phyloP scores from a whole-genome alignment of 2,888 invertebrate species.

The Hirtodrosophila confusa region DNA sequence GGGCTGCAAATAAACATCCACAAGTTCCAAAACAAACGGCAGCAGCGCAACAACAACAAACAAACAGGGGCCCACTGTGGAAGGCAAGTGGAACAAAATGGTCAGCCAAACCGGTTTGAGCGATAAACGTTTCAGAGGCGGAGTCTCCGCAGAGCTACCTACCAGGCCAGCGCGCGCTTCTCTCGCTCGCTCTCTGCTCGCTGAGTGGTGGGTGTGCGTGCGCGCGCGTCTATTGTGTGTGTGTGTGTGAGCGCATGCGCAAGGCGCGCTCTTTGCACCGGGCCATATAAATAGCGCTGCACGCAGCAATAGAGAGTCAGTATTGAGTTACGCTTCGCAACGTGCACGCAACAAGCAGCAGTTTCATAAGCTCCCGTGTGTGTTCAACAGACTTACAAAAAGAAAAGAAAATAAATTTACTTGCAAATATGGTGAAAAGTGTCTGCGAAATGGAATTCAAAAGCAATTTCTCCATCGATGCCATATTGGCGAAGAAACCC shows the following conservation, averaged over 20 bases:
- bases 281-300: constrained; percentile 76
- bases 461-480: constrained; percentile 92
- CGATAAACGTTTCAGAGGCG: constrained; percentile 62
- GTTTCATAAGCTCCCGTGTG: constrained; percentile 25
- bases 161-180: constrained; percentile 2
- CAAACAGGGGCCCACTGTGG: constrained; percentile 42
- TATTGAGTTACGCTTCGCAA: constrained; percentile 68
- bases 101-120: constrained; percentile 57
- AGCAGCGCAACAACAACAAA: constrained; percentile 34
- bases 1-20: constrained; percentile 81
- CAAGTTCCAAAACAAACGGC: constrained; percentile 72
- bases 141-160: constrained; percentile 54
- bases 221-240: constrained; percentile 7
- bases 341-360: constrained; percentile 48
- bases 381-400: constrained; percentile 21
- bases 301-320: constrained; percentile 67
- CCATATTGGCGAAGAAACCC: constrained; percentile 88
- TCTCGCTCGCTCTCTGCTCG: constrained; percentile 11
- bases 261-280: constrained; percentile 4
- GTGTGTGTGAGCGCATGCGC: constrained; percentile 24
- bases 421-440: constrained; percentile 80
- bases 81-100: constrained; percentile 73
- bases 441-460: constrained; percentile 84
- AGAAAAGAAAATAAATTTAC: constrained; percentile 14
- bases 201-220: constrained; percentile 24